phyloP scores from a whole-genome alignment of 1,140 invertebrate genomes.

The Himalopsyche phryganea region DNA sequence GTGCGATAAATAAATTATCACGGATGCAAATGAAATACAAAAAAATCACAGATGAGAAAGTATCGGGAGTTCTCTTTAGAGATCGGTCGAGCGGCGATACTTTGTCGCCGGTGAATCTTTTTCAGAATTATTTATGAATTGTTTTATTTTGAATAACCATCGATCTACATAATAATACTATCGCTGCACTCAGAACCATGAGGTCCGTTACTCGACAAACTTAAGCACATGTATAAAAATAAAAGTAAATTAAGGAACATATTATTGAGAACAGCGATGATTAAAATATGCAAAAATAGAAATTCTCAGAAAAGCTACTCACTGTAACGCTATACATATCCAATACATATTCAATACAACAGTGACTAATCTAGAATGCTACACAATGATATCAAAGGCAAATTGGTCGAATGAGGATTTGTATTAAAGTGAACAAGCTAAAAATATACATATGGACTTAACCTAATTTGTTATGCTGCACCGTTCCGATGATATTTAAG shows the following conservation, averaged over 20 bases:
- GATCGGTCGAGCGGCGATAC: too few relatives aligned
- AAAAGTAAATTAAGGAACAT: conserved; percentile 31
- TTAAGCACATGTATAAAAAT: conserved; percentile 35
- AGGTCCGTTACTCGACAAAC: conserved; percentile 28
- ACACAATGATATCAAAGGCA: conserved; percentile 36
- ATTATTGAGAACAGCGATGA: conserved; percentile 33
- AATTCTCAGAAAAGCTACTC: conserved; percentile 36
- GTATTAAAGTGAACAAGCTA: conserved; percentile 35
- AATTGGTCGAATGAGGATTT: conserved; percentile 36
- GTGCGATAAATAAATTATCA: too few relatives aligned
- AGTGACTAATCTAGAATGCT: conserved; percentile 33
- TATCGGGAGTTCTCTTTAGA: too few relatives aligned
- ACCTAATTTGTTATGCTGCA: conserved; percentile 35
- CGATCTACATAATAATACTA: conserved; percentile 33
- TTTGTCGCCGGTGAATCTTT: too few relatives aligned
- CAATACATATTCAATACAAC: conserved; percentile 30
- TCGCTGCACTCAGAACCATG: conserved; percentile 30
- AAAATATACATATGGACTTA: conserved; percentile 34
- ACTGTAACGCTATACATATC: conserved; percentile 31
- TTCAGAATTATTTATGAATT: conserved; percentile 19
- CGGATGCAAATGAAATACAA: too few relatives aligned
- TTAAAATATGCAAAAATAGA: conserved; percentile 36
- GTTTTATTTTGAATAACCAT: conserved; percentile 34
- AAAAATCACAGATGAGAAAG: too few relatives aligned
- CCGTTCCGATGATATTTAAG: conserved; percentile 34